phyloP scores from a whole-genome alignment of 2,888 invertebrate species.

The Plebejus anna region DNA sequence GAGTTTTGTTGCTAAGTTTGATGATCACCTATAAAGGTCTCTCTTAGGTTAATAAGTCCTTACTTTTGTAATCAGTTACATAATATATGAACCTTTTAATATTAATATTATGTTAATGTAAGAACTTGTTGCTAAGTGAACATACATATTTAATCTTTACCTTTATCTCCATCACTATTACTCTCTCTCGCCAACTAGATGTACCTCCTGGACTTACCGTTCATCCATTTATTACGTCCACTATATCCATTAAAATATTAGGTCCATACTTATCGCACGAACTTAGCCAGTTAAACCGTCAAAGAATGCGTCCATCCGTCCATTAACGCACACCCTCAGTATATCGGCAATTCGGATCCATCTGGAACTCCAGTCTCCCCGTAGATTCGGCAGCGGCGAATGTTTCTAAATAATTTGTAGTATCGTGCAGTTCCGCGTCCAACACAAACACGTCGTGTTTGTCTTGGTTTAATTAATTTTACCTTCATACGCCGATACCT shows the following conservation, averaged over 20 bases:
- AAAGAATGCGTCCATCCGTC: neutral
- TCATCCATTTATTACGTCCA: no score
- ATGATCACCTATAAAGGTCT: neutral
- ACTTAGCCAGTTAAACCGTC: neutral
- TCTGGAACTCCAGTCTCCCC: neutral
- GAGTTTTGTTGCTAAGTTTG: neutral
- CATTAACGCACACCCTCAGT: neutral
- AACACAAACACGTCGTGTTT: constrained; percentile 76
- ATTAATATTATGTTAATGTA: no score
- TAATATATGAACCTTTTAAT: no score
- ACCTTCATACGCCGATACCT: constrained; percentile 77
- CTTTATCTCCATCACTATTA: no score
- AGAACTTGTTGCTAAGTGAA: no score
- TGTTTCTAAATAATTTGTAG: constrained; percentile 34
- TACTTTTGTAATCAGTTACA: neutral
- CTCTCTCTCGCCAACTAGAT: no score
- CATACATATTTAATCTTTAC: no score
- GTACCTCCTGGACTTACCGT: no score
- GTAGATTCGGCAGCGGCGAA: neutral
- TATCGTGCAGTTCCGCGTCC: constrained; percentile 53
- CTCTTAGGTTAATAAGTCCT: neutral
- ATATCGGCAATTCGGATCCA: no score
- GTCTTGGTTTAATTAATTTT: constrained; percentile 79
- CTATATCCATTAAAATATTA: no score
- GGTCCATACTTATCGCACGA: no score